A percentile compares a stretch with the other conserved stretches of the same genome.
Evolutionary conservation across 2,797 vertebrate species (phyloP).

Genomic region (Valencia hispanica): DNA sequence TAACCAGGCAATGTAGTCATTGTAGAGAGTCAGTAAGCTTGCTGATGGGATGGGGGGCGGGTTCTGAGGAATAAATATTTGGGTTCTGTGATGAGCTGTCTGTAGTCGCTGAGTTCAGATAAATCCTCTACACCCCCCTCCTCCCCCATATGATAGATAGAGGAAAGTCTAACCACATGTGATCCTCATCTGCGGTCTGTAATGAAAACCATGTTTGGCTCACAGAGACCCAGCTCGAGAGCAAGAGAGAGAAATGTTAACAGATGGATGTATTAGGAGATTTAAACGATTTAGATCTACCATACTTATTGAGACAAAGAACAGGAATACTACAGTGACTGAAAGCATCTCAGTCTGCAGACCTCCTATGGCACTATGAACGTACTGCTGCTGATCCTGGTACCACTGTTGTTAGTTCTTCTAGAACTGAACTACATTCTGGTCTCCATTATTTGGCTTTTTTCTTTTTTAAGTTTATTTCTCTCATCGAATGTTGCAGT

Average conservation of each 20-base stretch:
- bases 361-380: not conserved
- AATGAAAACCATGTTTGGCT: conserved; percentile 61
- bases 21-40: not conserved
- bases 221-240: not conserved
- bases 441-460: not conserved
- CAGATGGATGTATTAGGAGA: conserved; percentile 35
- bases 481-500: not conserved
- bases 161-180: conserved; percentile 54
- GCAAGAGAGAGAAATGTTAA: conserved; percentile 8
- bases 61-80: not conserved
- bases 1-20: not conserved
- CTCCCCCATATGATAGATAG: conserved; percentile 35
- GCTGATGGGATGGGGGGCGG: not conserved
- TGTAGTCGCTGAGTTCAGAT: conserved; percentile 23
- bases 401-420: not conserved
- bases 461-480: not conserved
- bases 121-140: conserved; percentile 7
- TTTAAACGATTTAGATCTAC: conserved; percentile 25
- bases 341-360: not conserved
- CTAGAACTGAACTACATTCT: not conserved
- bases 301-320: conserved; percentile 27
- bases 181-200: conserved; percentile 53
- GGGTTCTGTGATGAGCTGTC: not conserved
- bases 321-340: conserved; percentile 9
- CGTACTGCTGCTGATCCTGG: not conserved